phyloP scores from a whole-genome alignment of 2,888 invertebrate genomes.

The Sphaerophoria rueppellii region DNA sequence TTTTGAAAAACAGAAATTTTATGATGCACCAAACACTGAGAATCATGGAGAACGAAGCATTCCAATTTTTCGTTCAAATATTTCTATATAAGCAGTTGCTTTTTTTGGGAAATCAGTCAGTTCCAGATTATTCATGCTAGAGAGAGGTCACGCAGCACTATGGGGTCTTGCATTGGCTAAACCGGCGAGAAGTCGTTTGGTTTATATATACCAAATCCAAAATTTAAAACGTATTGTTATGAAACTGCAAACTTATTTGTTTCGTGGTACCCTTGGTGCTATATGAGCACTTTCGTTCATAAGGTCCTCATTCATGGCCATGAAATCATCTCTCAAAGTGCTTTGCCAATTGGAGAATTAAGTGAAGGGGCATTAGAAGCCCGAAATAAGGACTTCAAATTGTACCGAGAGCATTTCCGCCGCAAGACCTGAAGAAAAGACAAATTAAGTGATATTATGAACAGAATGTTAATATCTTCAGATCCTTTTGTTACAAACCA shows the following conservation, averaged over 20 bases:
- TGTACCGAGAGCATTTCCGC: conserved; percentile 3
- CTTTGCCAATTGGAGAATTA: conserved; percentile 8
- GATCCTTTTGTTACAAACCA: background rate
- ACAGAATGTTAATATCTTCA: conserved; percentile 1
- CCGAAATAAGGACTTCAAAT: conserved; percentile 9
- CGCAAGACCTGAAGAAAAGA: background rate
- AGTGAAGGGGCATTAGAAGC: conserved; percentile 17
- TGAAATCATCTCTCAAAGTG: conserved; percentile 10
- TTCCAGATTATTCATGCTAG: no score
- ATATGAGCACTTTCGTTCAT: conserved; percentile 26
- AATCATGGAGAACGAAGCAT: no score
- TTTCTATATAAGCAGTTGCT: no score
- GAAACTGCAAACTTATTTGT: background rate
- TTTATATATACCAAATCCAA: no score
- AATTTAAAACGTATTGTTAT: conserved; percentile 3
- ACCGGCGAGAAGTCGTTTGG: no score
- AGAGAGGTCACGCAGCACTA: no score
- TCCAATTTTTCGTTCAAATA: no score
- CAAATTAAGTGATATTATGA: background rate
- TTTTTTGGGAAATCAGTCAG: no score
- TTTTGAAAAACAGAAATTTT: no score
- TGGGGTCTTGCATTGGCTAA: no score
- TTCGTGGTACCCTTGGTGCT: conserved; percentile 6
- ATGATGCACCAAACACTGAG: no score
- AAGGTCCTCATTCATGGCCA: conserved; percentile 6